Conservation (phyloP, 2,888 invertebrate genomes). For the Pterobdella sp. region DNA sequence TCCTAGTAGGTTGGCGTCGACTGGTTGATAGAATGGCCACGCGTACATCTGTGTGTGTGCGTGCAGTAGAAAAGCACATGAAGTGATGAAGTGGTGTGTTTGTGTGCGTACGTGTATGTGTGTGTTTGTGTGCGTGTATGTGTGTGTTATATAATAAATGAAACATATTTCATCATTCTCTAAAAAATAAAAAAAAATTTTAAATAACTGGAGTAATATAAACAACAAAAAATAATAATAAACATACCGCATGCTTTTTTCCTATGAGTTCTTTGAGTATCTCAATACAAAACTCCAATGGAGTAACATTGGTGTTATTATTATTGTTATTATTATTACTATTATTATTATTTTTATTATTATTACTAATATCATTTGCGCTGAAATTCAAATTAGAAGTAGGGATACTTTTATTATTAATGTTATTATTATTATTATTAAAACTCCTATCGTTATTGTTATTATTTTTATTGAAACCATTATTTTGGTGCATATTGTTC, state of each 20-base stretch:
- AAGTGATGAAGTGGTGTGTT: background rate
- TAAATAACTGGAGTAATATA: background rate
- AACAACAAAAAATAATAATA: background rate
- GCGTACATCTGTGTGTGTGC: constrained; percentile 70
- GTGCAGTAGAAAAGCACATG: no score
- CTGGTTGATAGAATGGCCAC: constrained; percentile 99
- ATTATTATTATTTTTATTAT: background rate
- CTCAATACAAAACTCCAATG: constrained; percentile 46
- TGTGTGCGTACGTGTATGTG: background rate
- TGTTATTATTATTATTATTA: background rate
- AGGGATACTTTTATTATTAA: background rate
- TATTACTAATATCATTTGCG: background rate
- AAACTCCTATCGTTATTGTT: background rate
- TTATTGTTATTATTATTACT: constrained; percentile 22
- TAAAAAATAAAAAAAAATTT: background rate
- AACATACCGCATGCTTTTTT: constrained; percentile 52
- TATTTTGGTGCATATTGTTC: background rate
- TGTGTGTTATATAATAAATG: no score
- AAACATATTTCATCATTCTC: no score
- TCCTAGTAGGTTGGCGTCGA: constrained; percentile 85
- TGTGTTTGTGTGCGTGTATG: no score
- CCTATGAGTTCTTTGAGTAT: constrained; percentile 52
- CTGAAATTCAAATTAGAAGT: background rate
- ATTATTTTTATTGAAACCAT: background rate
- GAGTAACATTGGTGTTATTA: background rate